Percentiles rank a stretch among this genome's conserved stretches.
Evolutionary conservation across 1,140 invertebrate species (phyloP).

Genomic region (Plodia interpunctella): DNA sequence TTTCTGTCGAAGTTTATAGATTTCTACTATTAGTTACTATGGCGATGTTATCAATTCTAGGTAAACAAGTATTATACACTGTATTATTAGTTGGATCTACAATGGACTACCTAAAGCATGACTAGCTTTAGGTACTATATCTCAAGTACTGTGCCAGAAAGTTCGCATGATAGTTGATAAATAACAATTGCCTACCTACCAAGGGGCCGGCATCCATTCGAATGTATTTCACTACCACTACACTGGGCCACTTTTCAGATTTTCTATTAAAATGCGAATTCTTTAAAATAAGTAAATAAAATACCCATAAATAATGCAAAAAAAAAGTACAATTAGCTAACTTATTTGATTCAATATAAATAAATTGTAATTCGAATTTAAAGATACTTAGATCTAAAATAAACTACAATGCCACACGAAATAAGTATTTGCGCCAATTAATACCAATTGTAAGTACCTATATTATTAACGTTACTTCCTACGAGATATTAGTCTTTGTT

Average conservation of each 20-base stretch:
- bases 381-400: not conserved
- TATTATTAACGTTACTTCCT: conserved; percentile 55
- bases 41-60: not conserved
- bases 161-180: too few species aligned
- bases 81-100: not conserved
- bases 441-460: conserved; percentile 25
- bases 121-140: too few species aligned
- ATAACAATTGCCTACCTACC: too few species aligned
- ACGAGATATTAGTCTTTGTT: conserved; percentile 49
- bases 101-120: too few species aligned
- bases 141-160: too few species aligned
- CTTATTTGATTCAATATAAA: not conserved
- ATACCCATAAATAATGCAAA: not conserved
- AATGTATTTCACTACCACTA: not conserved
- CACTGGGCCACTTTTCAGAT: not conserved
- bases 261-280: not conserved
- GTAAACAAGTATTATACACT: not conserved
- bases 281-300: not conserved
- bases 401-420: not conserved
- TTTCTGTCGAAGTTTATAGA: conserved; percentile 5
- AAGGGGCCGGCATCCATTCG: too few species aligned
- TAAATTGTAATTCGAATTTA: not conserved
- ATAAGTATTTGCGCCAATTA: conserved; percentile 22
- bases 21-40: not conserved
- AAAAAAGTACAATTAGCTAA: not conserved